Percentiles rank a stretch among this genome's conserved stretches.
These are phyloP conservation scores for Bucorvus abyssinicus DNA, from an alignment of 2,797 vertebrate genomes.

Conservation along the genomic window DNA sequence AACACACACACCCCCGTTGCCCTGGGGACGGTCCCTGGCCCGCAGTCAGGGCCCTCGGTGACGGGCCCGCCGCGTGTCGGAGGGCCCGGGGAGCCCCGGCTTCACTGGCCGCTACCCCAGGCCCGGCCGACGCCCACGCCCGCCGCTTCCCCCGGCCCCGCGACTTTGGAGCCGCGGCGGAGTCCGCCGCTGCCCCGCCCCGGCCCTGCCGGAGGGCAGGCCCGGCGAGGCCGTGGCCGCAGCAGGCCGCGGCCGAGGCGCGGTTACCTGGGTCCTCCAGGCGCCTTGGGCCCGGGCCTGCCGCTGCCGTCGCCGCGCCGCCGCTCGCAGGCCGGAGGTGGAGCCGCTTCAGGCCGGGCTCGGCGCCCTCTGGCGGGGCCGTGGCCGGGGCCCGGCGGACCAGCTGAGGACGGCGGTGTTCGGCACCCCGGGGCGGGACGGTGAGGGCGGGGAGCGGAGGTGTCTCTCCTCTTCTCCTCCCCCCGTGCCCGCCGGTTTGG, in stretches of 20 bases:
- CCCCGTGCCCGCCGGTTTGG: accelerated
- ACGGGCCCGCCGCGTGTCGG: no score
- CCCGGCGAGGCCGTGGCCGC: not conserved
- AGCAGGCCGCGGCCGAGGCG: not conserved
- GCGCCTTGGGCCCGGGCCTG: not conserved
- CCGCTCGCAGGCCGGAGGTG: not conserved
- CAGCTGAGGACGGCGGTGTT: not conserved
- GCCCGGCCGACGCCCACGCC: not conserved
- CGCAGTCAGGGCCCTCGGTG: not conserved
- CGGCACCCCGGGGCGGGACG: not conserved
- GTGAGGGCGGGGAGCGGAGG: not conserved
- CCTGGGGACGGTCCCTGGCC: not conserved
- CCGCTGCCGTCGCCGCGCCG: not conserved
- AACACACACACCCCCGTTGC: no score
- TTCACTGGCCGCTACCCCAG: not conserved
- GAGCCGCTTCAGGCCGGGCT: not conserved
- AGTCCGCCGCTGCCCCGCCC: not conserved
- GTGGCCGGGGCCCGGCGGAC: not conserved
- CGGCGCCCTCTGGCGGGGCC: conserved; percentile 34
- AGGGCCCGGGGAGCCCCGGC: not conserved
- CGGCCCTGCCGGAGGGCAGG: not conserved
- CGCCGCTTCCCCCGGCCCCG: not conserved
- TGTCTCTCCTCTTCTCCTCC: not conserved
- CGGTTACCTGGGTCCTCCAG: not conserved
- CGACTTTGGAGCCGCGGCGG: not conserved